Evolutionary conservation across 1,140 invertebrate genomes (phyloP), one percentile per base, ranked within the genome.

Genomic region (Panonychus citri): DNA sequence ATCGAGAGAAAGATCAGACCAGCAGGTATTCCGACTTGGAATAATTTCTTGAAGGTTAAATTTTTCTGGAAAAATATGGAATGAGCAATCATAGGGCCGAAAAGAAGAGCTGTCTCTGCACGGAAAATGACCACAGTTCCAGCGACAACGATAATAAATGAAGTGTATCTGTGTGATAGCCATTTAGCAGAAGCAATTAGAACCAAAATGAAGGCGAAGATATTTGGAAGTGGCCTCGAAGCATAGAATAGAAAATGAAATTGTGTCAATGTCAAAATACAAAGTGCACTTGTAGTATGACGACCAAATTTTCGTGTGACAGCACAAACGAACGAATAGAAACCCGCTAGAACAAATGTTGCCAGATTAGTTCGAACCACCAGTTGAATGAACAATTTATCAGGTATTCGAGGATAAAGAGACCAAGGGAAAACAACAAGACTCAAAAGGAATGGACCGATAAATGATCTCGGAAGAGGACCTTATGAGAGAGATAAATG

Each of bases 181-280:
- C 56, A 69, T 56, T 39, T 69, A 43, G 39, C 66, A 58, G 52
- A 61, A n/a, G 24, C 50, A 30, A 56, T 67, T 69, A 77, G 77
- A 93, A 89, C 89, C 69, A 93, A 70, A 57, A 83, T 81, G 61
- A 98, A 68, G 34, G 85, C 89, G 76, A 98, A 85, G 42, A 85
- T 90, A 72, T 99, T 99, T 60, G 95, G 94, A 60, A 99, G 75
- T 24, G 91, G 79, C 54, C 95, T 75, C 59, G 84, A 88, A 64
- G 88, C 75, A 68, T 99, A 99, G 68, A 90, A 98, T 75, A 96
- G 81, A 65, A 96, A 93, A 72, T 98, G 94, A 71, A 94, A 98
- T 66, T 98, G 94, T 13, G 86, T 81, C 25, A 82, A 75, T 27
- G 83, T 89, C 46, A 97, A 78, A 4, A 81, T 65, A 37, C 85